Conservation (phyloP, 1,140 invertebrate species). For the Drosophila nigromelanica region DNA sequence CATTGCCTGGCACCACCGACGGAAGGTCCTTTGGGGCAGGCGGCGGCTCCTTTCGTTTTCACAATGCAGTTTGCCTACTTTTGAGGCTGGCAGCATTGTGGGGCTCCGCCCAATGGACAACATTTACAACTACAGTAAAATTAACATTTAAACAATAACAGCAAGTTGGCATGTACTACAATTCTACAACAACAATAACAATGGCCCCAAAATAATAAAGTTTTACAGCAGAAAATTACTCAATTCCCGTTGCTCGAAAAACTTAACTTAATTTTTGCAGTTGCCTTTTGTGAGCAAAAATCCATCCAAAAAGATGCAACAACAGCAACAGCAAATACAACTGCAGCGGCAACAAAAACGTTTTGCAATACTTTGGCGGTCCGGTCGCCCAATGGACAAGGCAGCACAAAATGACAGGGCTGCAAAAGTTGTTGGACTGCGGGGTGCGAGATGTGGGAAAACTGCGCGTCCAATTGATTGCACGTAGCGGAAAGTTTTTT, state of each 20-base stretch:
- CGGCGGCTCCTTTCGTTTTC: constrained; percentile 26
- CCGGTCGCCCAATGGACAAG: constrained; percentile 21
- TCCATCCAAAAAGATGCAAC: constrained; percentile 57
- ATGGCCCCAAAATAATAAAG: constrained; percentile 71
- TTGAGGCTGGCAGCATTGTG: constrained; percentile 39
- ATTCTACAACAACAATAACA: constrained; percentile 34
- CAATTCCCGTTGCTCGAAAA: constrained; percentile 76
- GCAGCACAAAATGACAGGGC: constrained; percentile 30
- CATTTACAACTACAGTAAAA: constrained; percentile 65
- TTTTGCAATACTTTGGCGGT: constrained; percentile 64
- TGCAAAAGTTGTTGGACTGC: constrained; percentile 6
- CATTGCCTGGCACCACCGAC: constrained; percentile 21
- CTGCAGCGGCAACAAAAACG: constrained; percentile 34
- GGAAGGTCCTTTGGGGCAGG: constrained; percentile 35
- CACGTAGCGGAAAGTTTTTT: constrained; percentile 48
- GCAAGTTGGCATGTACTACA: constrained; percentile 70
- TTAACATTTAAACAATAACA: constrained; percentile 80
- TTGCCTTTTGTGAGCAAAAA: constrained; percentile 69
- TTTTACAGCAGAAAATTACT: constrained; percentile 79
- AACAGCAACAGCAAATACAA: constrained; percentile 8
- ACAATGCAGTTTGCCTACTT: constrained; percentile 60
- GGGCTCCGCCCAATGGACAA: constrained; percentile 14
- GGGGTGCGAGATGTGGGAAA: background rate
- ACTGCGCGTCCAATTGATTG: constrained; percentile 62
- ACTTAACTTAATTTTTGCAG: constrained; percentile 78